phyloP scores from a whole-genome alignment of 2,797 vertebrate species.

The Pseudochirops cupreus region DNA sequence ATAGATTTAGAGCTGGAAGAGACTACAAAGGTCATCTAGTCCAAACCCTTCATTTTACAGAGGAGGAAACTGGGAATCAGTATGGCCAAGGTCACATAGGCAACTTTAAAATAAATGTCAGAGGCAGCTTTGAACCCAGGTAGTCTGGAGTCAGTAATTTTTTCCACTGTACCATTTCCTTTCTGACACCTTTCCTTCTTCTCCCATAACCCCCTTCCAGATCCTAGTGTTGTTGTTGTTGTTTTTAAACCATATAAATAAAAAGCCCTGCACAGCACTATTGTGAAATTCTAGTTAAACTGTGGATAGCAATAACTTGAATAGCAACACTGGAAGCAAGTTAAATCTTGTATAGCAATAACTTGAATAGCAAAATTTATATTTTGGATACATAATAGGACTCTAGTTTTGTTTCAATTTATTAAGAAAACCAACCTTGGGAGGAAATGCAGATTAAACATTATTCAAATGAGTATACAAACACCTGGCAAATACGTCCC shows the following conservation, averaged over 20 bases:
- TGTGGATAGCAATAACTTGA: constrained; percentile 6
- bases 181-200: not conserved
- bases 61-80: not conserved
- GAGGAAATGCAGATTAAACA: constrained; percentile 2
- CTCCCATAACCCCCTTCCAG: not conserved
- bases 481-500: constrained; percentile 11
- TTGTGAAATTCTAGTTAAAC: constrained; percentile 35
- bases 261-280: not conserved
- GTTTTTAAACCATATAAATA: not conserved
- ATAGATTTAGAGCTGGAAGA: not conserved
- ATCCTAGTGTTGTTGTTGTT: not conserved
- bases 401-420: not conserved
- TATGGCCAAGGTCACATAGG: not conserved
- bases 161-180: not conserved
- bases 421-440: not conserved
- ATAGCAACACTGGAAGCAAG: not conserved
- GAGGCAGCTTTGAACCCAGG: not conserved
- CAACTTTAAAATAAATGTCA: not conserved
- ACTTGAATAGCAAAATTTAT: not conserved
- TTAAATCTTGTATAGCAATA: constrained; percentile 20
- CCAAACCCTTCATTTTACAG: not conserved
- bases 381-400: not conserved
- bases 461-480: constrained; percentile 21
- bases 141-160: not conserved
- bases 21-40: not conserved